Base-by-base conservation (phyloP, 2,797 vertebrate genomes). In the Dryobates pubescens region DNA sequence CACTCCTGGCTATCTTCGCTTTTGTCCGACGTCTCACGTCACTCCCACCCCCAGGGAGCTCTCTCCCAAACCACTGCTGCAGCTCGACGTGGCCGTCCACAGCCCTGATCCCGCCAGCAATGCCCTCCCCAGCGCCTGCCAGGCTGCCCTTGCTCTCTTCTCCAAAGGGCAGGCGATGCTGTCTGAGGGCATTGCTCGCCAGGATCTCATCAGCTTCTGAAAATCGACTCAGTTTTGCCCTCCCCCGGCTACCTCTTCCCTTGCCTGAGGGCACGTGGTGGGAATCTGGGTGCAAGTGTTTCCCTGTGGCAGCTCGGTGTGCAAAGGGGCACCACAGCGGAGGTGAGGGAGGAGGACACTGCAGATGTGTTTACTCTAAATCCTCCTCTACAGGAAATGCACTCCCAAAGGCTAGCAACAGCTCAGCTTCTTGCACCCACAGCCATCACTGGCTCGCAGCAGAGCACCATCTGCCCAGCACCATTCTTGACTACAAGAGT, bases 1-100 rank as follows among this genome's bases (percentile, higher is more conserved):
- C 95, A 96, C 95, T 95, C 95, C 95, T 97, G 96, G 96, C 96
- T 97, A 97, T 97, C 96, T 97, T 97, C 96, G 89, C 96, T 97
- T 97, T 97, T 96, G 96, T 97, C 96, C 96, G 96, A 88, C 88
- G 96, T 94, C 91, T 96, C 95, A 95, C 49, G 65, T 94, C 96
- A 94, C 82, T 93, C 90, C 93, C 87, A 86, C 95, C 96, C 95
- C 93, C 90, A 73, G 84, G 59, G 90, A 13, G 14, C 68, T 95
- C 92, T 85, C 95, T 94, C 95, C 76, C 86, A 82, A 76, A 51
- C 57, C 88, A 78, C 80, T 81, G 92, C 94, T 93, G 94, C 89
- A 90, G 92, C 88, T 30, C 8, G 58, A 90, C 2, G 62, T 56
- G 93, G 88, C 92, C 38, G 2, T 82, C 90, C 94, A 10, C 58